These are phyloP conservation scores for Paratilapia polleni DNA, from an alignment of 2,113 vertebrate species.

Conservation along the genomic window DNA sequence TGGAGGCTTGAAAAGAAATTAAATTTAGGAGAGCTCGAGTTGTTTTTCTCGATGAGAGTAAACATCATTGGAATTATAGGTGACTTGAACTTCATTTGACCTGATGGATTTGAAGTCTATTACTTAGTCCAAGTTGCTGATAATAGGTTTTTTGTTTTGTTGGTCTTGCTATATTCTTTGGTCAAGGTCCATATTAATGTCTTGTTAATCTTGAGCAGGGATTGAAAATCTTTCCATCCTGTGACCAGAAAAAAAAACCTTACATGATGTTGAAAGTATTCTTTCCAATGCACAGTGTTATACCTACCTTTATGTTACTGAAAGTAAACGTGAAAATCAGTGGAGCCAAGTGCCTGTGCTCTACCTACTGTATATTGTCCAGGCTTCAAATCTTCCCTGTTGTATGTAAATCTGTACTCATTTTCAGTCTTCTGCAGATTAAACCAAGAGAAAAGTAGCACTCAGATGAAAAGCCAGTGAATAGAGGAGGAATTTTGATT, in stretches of 20 bases:
- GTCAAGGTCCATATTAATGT: neutral
- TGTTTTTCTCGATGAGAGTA: neutral
- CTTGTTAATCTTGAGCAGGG: neutral
- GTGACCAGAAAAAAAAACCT: neutral
- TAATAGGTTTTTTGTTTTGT: slow-evolving; percentile 12
- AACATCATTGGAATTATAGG: neutral
- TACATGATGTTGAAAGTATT: neutral
- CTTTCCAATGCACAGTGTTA: neutral
- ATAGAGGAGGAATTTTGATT: slow-evolving; percentile 7
- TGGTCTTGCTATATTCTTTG: neutral
- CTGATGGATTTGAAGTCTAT: slow-evolving; percentile 9
- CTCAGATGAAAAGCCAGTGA: neutral
- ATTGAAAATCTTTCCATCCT: neutral
- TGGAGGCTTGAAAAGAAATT: neutral
- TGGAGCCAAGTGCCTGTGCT: neutral
- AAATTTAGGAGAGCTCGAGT: neutral
- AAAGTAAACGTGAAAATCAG: neutral
- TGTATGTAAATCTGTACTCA: neutral
- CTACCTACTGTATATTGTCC: neutral
- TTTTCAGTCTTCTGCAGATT: neutral
- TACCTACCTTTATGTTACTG: neutral
- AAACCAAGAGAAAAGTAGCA: neutral
- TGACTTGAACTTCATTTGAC: slow-evolving; percentile 23
- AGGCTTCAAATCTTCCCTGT: slow-evolving; percentile 3
- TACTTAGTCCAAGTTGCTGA: neutral